A percentile compares a stretch with the other conserved stretches of the same genome.
Evolutionary conservation across 2,797 vertebrate species (phyloP).

Genomic region (Heteromormyrus szaboi): DNA sequence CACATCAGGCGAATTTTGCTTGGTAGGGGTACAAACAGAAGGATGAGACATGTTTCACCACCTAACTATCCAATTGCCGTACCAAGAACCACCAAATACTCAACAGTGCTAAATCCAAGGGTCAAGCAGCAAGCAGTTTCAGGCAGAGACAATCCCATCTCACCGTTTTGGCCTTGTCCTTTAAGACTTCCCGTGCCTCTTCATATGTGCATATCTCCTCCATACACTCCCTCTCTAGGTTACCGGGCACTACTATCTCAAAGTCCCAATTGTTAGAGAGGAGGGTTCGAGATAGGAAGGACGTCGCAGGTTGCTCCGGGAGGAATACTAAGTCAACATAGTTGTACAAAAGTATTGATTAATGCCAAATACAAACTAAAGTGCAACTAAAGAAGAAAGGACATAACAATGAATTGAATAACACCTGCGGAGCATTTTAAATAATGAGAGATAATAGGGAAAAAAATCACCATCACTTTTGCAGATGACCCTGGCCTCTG

Average conservation of each 20-base stretch:
- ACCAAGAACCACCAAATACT: neutral
- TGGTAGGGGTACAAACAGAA: neutral
- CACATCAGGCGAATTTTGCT: neutral
- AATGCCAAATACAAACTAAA: slow-evolving; percentile 2
- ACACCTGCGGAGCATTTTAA: neutral
- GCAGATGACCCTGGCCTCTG: slow-evolving; percentile 35
- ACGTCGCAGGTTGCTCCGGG: slow-evolving; percentile 51
- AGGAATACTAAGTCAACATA: slow-evolving; percentile 52
- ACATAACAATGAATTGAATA: neutral
- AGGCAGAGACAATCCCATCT: neutral
- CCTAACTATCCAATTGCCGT: neutral
- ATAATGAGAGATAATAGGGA: neutral
- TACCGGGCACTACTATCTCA: slow-evolving; percentile 61
- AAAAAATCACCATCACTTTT: slow-evolving; percentile 41
- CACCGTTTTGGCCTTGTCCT: slow-evolving; percentile 63
- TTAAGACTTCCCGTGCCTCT: slow-evolving; percentile 75
- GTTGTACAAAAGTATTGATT: neutral
- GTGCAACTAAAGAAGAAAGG: neutral
- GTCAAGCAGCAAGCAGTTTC: neutral
- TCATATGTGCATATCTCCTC: slow-evolving; percentile 79
- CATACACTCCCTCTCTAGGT: slow-evolving; percentile 68
- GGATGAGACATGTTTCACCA: neutral
- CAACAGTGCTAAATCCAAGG: neutral
- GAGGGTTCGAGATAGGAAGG: slow-evolving; percentile 68
- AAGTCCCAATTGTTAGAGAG: slow-evolving; percentile 83